A percentile compares a stretch with the other conserved stretches of the same genome.
Conservation (phyloP, 23 tunicate species). For the Styela clava region DNA sequence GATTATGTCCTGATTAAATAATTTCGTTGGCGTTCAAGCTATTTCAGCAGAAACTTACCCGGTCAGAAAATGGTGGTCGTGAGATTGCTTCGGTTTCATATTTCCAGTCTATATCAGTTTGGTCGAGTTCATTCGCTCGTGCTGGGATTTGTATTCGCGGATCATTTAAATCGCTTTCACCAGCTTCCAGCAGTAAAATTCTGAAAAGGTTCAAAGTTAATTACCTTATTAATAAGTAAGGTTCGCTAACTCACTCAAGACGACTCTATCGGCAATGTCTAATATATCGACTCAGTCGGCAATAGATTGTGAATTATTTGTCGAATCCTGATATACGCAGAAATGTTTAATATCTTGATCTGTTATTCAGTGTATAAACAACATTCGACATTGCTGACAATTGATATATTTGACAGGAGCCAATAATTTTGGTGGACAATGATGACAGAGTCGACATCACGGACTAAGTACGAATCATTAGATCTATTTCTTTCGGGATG, state of each 20-base stretch:
- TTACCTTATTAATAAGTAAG: too few species aligned
- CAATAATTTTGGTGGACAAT: too few species aligned
- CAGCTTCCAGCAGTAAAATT: background rate
- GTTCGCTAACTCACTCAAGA: too few species aligned
- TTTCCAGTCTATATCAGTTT: conserved; percentile 31
- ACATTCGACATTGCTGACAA: background rate
- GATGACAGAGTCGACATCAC: background rate
- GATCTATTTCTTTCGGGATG: background rate
- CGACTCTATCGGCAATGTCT: too few species aligned
- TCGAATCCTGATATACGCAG: too few species aligned
- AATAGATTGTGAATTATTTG: too few species aligned
- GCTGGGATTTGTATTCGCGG: conserved; percentile 23
- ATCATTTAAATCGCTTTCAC: background rate
- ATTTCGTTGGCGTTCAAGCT: background rate
- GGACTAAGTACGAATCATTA: background rate
- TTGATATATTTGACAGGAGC: too few species aligned
- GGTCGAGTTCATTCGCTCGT: background rate
- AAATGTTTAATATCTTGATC: too few species aligned
- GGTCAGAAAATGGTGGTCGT: conserved; percentile 18
- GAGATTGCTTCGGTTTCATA: too few species aligned
- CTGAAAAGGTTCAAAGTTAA: conserved; percentile 13
- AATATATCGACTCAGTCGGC: too few species aligned
- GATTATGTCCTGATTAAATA: background rate
- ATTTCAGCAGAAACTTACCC: background rate
- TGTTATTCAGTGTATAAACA: too few species aligned